phyloP scores from a whole-genome alignment of 2,797 vertebrate genomes.

The Halcyon smyrnensis region DNA sequence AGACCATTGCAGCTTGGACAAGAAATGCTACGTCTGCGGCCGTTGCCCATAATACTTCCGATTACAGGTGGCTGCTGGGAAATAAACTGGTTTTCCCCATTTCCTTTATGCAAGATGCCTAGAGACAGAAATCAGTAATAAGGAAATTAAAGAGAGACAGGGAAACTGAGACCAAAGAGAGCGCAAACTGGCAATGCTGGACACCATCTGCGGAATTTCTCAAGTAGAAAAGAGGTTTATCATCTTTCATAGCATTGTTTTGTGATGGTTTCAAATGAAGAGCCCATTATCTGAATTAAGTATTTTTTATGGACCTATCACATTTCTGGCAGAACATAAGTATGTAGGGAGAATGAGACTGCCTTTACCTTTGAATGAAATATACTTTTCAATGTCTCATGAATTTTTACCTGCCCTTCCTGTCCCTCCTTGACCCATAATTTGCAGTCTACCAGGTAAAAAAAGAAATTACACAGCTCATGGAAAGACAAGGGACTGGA shows the following conservation, averaged over 20 bases:
- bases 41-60: slow-evolving; percentile 97
- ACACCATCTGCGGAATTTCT: background rate
- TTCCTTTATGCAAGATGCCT: slow-evolving; percentile 99
- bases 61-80: slow-evolving; percentile 98
- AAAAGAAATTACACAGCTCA: background rate
- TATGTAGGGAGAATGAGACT: background rate
- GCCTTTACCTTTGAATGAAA: background rate
- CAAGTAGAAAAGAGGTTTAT: background rate
- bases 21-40: slow-evolving; percentile 94
- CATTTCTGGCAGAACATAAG: background rate
- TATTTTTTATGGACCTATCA: background rate
- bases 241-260: background rate
- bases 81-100: slow-evolving; percentile 96
- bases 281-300: background rate
- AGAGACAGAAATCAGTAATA: background rate
- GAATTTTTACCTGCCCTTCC: background rate
- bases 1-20: slow-evolving; percentile 99
- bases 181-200: background rate
- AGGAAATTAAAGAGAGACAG: background rate
- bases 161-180: background rate
- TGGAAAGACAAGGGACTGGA: background rate
- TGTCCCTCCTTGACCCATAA: background rate
- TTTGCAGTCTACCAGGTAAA: background rate
- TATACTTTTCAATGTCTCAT: background rate
- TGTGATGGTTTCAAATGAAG: background rate